Evolutionary conservation across 2,797 vertebrate species (phyloP), one percentile per base, ranked within the genome.

Genomic region (Tenualosa thibaudeaui): DNA sequence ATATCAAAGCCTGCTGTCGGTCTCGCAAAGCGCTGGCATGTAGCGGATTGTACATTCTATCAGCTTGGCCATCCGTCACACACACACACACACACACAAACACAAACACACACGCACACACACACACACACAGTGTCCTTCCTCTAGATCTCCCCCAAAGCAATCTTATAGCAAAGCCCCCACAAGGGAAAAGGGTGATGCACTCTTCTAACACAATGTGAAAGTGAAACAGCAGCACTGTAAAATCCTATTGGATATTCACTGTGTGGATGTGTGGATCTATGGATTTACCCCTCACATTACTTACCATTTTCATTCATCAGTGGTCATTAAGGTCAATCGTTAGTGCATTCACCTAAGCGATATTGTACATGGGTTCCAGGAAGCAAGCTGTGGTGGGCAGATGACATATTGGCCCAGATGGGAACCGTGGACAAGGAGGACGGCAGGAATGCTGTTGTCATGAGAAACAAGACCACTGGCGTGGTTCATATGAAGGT

Each of bases 301-400:
- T 40, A 43, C 31, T 75, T 75, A 37, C 19, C 71, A 19, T 2
- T 8, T 78, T 40, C 71, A 78, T 78, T 19, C 17, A 19, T 78
- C 37, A 46, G 15, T 13, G 37, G 71, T 40, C 40, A 46, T 78
- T 78, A 78, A 13, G 40, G 17, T 78, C 15, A 78, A 19, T 22
- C 17, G 71, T 78, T 43, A 22, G 40, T 78, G 37, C 40, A 78
- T 46, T 46, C 37, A 43, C 37, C 54, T 37, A 37, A 43, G 84
- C 10, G 46, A 49, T 81, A 51, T 49, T 81, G 0, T 84, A 0
- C 24, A 51, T 84, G 49, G 62, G 68, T 49, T 85, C 0, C 88
- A 97, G 96, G 96, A 91, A 95, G 94, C 86, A 96, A 96, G 82
- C 89, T 97, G 40, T 97, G 96, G 96, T 97, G 96, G 96, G 96